Percentiles rank a stretch among this genome's conserved stretches.
These are phyloP conservation scores for Falco punctatus DNA, from an alignment of 2,113 vertebrate genomes.

Conservation along the genomic window DNA sequence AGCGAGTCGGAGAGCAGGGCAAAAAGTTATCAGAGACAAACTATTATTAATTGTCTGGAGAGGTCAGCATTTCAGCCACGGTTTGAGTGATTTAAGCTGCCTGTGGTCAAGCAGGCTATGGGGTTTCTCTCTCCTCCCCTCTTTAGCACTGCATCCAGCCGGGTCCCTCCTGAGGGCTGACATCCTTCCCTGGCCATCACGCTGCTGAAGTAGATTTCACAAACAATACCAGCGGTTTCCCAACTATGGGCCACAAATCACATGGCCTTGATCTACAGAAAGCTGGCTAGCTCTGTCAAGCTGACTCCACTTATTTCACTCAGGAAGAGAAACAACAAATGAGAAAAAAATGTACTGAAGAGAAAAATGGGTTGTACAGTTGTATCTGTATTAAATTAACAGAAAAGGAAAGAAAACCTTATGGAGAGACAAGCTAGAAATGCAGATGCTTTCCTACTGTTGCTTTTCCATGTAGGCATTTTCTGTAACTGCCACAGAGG, in stretches of 20 bases:
- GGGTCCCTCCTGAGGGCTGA: neutral
- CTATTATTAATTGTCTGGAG: neutral
- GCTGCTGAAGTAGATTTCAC: neutral
- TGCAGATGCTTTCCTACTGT: neutral
- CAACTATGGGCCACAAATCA: neutral
- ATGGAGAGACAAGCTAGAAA: neutral
- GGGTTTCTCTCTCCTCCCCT: neutral
- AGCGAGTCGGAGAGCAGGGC: neutral
- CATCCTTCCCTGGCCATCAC: neutral
- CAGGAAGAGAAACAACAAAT: neutral
- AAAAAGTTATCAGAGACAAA: neutral
- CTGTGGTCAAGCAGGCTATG: neutral
- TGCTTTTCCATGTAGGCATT: neutral
- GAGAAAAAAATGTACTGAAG: neutral
- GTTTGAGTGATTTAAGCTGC: neutral
- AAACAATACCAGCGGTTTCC: constrained; percentile 37
- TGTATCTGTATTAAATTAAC: neutral
- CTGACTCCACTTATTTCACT: constrained; percentile 33
- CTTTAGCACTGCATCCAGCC: neutral
- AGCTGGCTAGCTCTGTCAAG: neutral
- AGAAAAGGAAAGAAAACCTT: neutral
- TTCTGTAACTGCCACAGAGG: neutral
- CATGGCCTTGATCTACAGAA: neutral
- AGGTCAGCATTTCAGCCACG: neutral
- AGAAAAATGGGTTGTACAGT: neutral